Evolutionary conservation across 2,797 vertebrate species (phyloP).

Genomic region (Sphenopsis melanotis): DNA sequence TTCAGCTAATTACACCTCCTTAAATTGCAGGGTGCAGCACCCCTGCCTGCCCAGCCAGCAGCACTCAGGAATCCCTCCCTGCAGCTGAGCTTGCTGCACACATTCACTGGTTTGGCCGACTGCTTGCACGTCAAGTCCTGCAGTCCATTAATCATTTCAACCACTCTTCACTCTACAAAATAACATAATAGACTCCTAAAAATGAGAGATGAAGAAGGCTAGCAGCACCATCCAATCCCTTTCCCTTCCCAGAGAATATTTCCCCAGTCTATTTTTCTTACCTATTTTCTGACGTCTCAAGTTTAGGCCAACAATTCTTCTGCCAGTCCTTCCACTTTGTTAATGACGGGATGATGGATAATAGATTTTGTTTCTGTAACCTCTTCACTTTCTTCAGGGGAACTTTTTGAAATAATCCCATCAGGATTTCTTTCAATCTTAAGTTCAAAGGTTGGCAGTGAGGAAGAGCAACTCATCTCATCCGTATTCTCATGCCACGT

Average conservation of each 20-base stretch:
- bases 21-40: background rate
- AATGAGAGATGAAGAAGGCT: constrained; percentile 14
- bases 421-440: constrained; percentile 11
- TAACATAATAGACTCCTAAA: constrained; percentile 36
- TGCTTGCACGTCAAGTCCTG: background rate
- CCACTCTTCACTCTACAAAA: constrained; percentile 27
- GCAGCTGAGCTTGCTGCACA: background rate
- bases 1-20: background rate
- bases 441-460: background rate
- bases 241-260: background rate
- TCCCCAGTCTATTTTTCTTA: constrained; percentile 32
- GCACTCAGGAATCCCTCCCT: background rate
- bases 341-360: constrained; percentile 10
- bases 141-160: constrained; percentile 39
- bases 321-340: background rate
- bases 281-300: background rate
- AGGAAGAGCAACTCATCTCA: background rate
- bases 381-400: constrained; percentile 1
- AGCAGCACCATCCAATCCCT: background rate
- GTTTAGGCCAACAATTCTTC: constrained; percentile 1
- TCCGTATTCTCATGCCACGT: background rate
- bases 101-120: background rate
- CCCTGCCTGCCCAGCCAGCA: background rate
- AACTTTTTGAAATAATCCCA: background rate
- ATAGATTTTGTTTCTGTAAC: constrained; percentile 16